phyloP scores from a whole-genome alignment of 2,888 invertebrate species.

The Antheraea yamamai region DNA sequence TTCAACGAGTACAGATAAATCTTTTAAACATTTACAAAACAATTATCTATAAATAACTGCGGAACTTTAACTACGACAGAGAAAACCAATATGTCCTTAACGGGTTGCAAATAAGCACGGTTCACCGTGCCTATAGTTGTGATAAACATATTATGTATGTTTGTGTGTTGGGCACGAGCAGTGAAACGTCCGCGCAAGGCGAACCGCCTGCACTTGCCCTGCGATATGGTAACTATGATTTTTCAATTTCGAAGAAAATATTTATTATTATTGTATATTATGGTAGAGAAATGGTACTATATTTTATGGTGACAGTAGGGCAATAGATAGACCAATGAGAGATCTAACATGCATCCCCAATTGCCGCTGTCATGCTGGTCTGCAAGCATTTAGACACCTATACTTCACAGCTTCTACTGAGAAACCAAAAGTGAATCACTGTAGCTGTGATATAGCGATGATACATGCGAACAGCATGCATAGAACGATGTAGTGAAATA shows the following conservation, averaged over 20 bases:
- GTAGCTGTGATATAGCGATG: too few species aligned
- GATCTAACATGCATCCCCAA: neutral
- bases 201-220: constrained; percentile 63
- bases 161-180: constrained; percentile 43
- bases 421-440: too few species aligned
- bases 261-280: too few species aligned
- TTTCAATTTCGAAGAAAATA: neutral
- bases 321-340: too few species aligned
- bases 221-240: constrained; percentile 43
- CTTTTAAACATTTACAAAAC: neutral
- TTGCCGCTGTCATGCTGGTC: neutral
- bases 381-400: neutral
- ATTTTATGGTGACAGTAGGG: neutral
- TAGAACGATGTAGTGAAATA: too few species aligned
- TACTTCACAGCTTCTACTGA: too few species aligned
- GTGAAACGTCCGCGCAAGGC: constrained; percentile 68
- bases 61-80: neutral
- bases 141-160: constrained; percentile 19
- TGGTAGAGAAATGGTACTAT: too few species aligned
- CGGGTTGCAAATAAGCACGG: constrained; percentile 12
- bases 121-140: constrained; percentile 20
- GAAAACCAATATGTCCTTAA: constrained; percentile 15
- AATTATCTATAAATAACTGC: neutral
- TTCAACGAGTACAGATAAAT: neutral
- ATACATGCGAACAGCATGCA: too few species aligned